Percentiles rank a stretch among this genome's conserved stretches.
These are phyloP conservation scores for Sminthurinus aureus DNA, from an alignment of 2,888 invertebrate genomes.

Conservation along the genomic window DNA sequence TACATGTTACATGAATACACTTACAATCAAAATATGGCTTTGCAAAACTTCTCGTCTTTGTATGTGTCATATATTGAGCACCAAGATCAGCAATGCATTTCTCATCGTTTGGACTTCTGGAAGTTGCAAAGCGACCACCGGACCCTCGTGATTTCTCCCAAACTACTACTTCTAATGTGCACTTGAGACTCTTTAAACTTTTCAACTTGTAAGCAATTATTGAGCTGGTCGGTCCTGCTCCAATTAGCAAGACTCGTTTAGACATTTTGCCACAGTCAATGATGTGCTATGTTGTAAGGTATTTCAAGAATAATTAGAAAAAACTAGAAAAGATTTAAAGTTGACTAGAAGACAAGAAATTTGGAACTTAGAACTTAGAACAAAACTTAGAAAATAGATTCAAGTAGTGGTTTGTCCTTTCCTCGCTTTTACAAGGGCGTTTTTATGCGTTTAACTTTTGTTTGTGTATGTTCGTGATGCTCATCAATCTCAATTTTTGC, in stretches of 20 bases:
- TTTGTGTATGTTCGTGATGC: too few relatives aligned
- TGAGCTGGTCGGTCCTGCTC: conserved; percentile 56
- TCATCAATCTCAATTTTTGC: too few relatives aligned
- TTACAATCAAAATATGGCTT: conserved; percentile 56
- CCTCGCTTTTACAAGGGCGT: too few relatives aligned
- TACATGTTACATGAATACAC: neutral
- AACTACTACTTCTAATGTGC: conserved; percentile 48
- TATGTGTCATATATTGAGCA: conserved; percentile 56
- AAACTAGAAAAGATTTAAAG: too few relatives aligned
- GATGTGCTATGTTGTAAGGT: too few relatives aligned
- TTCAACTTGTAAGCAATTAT: conserved; percentile 49
- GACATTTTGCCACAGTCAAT: conserved; percentile 29
- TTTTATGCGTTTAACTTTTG: too few relatives aligned
- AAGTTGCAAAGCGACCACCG: conserved; percentile 55
- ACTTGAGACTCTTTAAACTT: conserved; percentile 20
- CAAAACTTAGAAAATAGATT: too few relatives aligned
- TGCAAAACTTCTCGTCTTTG: conserved; percentile 32
- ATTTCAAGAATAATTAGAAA: too few relatives aligned
- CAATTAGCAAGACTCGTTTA: conserved; percentile 54
- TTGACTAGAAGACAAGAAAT: too few relatives aligned
- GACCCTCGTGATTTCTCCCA: conserved; percentile 52
- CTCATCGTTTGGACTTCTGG: conserved; percentile 42
- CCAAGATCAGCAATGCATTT: conserved; percentile 54
- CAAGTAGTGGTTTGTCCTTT: too few relatives aligned
- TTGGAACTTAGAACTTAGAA: too few relatives aligned